Percentiles rank a stretch among this genome's conserved stretches.
Conservation (phyloP, 2,888 invertebrate species). For the Plemyria rubiginata region DNA sequence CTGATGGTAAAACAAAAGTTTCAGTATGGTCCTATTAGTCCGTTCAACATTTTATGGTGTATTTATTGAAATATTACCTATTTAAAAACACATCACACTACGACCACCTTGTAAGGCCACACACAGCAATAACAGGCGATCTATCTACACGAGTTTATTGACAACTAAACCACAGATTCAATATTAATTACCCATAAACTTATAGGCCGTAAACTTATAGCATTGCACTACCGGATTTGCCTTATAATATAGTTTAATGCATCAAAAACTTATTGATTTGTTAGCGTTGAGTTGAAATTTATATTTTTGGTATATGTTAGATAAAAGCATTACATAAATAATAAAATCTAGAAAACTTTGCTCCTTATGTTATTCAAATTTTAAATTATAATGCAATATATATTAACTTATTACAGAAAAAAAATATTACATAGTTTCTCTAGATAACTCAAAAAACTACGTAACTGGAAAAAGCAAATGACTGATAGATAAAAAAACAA, state of each 20-base stretch:
- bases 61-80: neutral
- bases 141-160: constrained; percentile 7
- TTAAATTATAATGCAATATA: no score
- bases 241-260: constrained; percentile 11
- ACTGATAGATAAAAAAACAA: no score
- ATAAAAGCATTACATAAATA: no score
- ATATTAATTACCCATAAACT: constrained; percentile 20
- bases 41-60: neutral
- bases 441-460: no score
- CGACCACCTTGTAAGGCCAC: constrained; percentile 6
- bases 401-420: no score
- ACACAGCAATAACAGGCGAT: constrained; percentile 2
- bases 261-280: neutral
- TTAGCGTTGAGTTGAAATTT: neutral
- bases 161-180: constrained; percentile 7
- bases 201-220: neutral
- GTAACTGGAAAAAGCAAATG: no score
- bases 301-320: neutral
- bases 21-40: no score
- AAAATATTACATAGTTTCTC: no score
- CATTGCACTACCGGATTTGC: constrained; percentile 8
- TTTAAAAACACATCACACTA: neutral
- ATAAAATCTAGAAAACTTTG: no score
- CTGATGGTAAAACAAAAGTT: no score
- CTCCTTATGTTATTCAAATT: no score